Base-by-base conservation (phyloP, 2,888 invertebrate species). In the Hybos culiciformis region DNA sequence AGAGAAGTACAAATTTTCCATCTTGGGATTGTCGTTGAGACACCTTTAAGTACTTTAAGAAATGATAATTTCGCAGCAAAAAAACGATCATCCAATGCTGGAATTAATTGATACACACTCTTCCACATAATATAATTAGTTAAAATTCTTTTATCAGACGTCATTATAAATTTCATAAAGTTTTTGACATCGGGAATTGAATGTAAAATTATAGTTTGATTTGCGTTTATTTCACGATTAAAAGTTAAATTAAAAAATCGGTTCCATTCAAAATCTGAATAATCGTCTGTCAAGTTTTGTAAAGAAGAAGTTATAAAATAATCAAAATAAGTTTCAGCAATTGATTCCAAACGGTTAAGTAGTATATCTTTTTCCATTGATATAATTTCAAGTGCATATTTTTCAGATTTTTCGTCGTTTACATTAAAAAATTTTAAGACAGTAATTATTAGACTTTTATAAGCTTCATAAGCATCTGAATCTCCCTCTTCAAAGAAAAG, bases 1-100 rank as follows among this genome's bases (percentile, higher is more conserved):
- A 90, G 88, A 6, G 79, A 78, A 2, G 91, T 83, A 57, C 92
- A 92, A 53, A 81, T 84, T 49, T 87, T 70, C 91, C 91, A 92
- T 1, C 82, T 77, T 51, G 90, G 87, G 56, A 85, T 77, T 0
- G 80, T 73, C 2, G 83, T 84, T 54, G 86, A 84, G 0, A 83
- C 80, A 0, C 90, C 93, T 54, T 86, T 78, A 18, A 92, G 67
- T 0, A 85, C 87, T 59, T 87, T 86, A 37, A 85, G 46, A 19
- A 51, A 49, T 3, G 47, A 49, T 12, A 51, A 48, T 18, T 43
- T 38, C 1, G 49, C 47, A 31, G 43, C 47, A 26, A 48, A 44
- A 26, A 53, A 51, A 11, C 44, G 43, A 29, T 49, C 49, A 24
- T 50, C 49, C 18, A 52, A 44, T 7, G 44, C 3, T 12, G n/a